These are phyloP conservation scores for Gymnothorax javanicus DNA, from an alignment of 2,797 vertebrate species.

Conservation along the genomic window DNA sequence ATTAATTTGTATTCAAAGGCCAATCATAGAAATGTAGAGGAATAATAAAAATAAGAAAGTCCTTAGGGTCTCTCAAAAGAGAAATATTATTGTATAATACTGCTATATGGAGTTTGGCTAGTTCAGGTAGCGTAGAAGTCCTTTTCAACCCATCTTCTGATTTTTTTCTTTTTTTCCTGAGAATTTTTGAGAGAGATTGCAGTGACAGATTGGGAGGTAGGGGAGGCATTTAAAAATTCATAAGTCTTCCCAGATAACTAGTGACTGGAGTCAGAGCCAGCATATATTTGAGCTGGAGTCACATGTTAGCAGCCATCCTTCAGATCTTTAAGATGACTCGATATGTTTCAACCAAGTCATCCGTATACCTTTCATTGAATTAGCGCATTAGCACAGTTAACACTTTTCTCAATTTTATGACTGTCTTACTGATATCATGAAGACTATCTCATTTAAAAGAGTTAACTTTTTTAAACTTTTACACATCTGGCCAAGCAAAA, in stretches of 20 bases:
- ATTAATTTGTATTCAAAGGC: constrained; percentile 21
- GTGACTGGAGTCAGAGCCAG: too few relatives aligned
- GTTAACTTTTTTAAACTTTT: neutral
- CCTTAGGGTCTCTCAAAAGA: neutral
- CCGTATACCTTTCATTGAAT: neutral
- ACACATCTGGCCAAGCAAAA: neutral
- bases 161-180: too few relatives aligned
- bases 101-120: neutral
- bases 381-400: neutral
- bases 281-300: too few relatives aligned
- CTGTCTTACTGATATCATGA: neutral
- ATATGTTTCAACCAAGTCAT: neutral
- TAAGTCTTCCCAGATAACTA: too few relatives aligned
- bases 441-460: neutral
- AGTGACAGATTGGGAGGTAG: too few relatives aligned
- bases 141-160: neutral
- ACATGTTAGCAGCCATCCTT: neutral
- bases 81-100: neutral
- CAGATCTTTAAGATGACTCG: neutral
- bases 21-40: neutral
- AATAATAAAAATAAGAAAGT: neutral
- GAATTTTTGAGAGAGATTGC: too few relatives aligned
- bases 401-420: neutral
- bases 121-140: neutral
- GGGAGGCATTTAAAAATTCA: too few relatives aligned